phyloP scores from a whole-genome alignment of 2,113 vertebrate species.

The Mellivora capensis region DNA sequence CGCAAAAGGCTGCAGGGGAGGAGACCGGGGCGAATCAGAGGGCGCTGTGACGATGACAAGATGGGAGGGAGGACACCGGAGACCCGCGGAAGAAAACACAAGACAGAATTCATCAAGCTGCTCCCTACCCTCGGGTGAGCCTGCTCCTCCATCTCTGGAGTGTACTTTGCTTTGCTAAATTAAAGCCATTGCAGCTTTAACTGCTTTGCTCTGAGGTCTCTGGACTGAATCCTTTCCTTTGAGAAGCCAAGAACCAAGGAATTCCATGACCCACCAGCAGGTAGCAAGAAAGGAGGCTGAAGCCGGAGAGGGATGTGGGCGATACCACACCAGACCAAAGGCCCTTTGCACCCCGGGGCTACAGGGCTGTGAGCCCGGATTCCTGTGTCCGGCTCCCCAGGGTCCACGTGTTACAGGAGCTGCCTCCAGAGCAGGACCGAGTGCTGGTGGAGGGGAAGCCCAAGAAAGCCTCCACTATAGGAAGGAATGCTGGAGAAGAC shows the following conservation, averaged over 20 bases:
- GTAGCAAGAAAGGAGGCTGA: not conserved
- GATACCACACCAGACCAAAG: not conserved
- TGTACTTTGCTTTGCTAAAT: not conserved
- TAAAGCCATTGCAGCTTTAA: not conserved
- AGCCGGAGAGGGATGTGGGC: not conserved
- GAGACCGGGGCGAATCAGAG: not conserved
- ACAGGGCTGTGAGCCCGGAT: not conserved
- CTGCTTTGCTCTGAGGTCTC: not conserved
- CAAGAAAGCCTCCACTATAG: not conserved
- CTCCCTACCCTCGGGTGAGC: not conserved
- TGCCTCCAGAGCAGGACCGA: not conserved
- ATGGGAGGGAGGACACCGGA: not conserved
- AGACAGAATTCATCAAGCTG: not conserved
- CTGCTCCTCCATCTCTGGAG: not conserved
- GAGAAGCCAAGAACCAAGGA: not conserved
- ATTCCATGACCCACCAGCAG: not conserved
- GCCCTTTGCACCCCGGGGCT: not conserved
- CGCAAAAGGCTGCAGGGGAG: not conserved
- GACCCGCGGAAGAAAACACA: not conserved
- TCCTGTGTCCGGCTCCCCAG: too few relatives aligned
- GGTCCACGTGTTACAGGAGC: not conserved
- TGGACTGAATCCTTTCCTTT: not conserved
- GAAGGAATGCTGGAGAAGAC: not conserved
- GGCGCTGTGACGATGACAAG: not conserved
- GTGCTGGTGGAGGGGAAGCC: not conserved